Conservation (phyloP, 2,888 invertebrate species). For the Harpagoxenus sublaevis region DNA sequence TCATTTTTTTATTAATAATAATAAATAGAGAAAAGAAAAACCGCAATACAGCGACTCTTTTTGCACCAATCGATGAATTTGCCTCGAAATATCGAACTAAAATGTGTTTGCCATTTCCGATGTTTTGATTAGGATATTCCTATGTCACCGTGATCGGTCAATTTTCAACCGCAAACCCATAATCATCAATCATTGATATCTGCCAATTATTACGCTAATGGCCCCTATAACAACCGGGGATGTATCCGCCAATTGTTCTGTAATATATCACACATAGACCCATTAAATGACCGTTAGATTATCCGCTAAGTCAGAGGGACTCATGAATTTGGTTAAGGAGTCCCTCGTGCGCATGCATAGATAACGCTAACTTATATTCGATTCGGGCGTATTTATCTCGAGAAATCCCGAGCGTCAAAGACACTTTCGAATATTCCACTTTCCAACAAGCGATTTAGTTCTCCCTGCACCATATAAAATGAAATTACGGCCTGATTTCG, state of each 20-base stretch:
- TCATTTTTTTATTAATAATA: too few species aligned
- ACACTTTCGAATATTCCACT: background rate
- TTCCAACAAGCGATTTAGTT: conserved; percentile 1
- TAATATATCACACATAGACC: conserved; percentile 8
- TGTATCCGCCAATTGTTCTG: conserved; percentile 9
- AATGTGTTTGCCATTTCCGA: background rate
- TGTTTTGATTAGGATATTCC: background rate
- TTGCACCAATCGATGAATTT: background rate
- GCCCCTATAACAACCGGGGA: conserved; percentile 2
- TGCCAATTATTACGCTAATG: conserved; percentile 45
- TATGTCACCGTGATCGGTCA: background rate
- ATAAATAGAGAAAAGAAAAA: background rate
- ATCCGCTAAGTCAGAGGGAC: conserved; percentile 1
- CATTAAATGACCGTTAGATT: conserved; percentile 24
- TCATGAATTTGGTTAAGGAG: background rate
- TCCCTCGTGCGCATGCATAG: background rate
- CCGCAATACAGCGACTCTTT: background rate
- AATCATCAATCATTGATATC: conserved; percentile 51
- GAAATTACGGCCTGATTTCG: conserved; percentile 1
- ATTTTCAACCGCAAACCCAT: background rate
- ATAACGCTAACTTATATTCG: background rate
- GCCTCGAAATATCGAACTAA: background rate
- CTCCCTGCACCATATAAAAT: background rate
- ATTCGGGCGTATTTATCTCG: background rate
- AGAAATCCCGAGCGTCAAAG: background rate